Conservation (phyloP, 2,113 vertebrate species). For the Colossoma macropomum region DNA sequence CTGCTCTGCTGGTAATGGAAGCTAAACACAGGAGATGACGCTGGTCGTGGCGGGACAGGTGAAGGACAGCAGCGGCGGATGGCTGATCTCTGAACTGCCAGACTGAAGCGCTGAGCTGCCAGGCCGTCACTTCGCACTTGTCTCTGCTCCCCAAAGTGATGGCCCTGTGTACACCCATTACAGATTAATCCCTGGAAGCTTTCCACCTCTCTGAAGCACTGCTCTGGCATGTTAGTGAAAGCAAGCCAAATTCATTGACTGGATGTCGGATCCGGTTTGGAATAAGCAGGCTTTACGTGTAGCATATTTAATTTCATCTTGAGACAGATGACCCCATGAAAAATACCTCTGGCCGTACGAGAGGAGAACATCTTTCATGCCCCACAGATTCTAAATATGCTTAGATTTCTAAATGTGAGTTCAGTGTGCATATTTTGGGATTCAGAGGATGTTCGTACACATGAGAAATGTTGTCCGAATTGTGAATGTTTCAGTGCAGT, state of each 20-base stretch:
- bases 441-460: not conserved
- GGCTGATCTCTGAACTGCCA: constrained; percentile 27
- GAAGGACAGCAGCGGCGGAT: constrained; percentile 7
- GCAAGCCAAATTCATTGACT: constrained; percentile 24
- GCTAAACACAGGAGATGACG: constrained; percentile 1
- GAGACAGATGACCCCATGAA: not conserved
- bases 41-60: constrained; percentile 18
- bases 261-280: constrained; percentile 15
- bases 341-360: not conserved
- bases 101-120: not conserved
- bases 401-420: not conserved
- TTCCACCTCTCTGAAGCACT: constrained; percentile 25
- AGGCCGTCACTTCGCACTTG: constrained; percentile 19
- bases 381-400: not conserved
- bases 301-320: constrained; percentile 3
- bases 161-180: constrained; percentile 20
- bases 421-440: not conserved
- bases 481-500: not conserved
- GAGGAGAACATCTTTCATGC: not conserved
- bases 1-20: constrained; percentile 4
- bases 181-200: constrained; percentile 32
- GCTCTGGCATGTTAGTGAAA: constrained; percentile 23
- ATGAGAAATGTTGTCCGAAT: not conserved
- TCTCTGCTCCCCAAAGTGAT: constrained; percentile 21
- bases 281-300: constrained; percentile 13